Percentiles rank a stretch among this genome's conserved stretches.
Evolutionary conservation across 2,888 invertebrate genomes (phyloP).

Genomic region (Spisula solida): DNA sequence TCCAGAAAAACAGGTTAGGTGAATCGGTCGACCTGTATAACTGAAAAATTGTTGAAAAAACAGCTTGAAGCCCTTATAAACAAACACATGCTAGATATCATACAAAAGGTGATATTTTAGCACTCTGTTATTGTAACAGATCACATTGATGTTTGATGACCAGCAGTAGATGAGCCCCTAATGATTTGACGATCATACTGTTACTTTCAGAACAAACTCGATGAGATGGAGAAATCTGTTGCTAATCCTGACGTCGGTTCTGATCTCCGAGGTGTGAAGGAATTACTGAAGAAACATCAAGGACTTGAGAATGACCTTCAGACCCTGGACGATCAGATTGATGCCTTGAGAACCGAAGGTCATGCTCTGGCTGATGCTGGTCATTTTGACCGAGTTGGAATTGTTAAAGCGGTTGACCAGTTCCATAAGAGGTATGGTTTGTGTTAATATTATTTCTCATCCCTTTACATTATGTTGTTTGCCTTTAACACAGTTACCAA

Average conservation of each 20-base stretch:
- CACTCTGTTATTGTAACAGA: no score
- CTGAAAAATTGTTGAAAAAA: no score
- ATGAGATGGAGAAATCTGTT: constrained; percentile 94
- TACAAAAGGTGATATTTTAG: no score
- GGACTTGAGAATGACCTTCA: constrained; percentile 93
- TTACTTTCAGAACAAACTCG: constrained; percentile 90
- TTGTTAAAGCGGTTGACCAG: constrained; percentile 92
- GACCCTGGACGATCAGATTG: constrained; percentile 94
- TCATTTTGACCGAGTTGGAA: constrained; percentile 97
- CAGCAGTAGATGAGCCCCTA: background rate
- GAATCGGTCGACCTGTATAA: no score
- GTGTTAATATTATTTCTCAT: background rate
- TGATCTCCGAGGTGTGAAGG: constrained; percentile 96
- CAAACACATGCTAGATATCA: no score
- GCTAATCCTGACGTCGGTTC: constrained; percentile 93
- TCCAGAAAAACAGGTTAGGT: no score
- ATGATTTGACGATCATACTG: background rate
- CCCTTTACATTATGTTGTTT: no score
- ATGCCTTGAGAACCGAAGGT: constrained; percentile 92
- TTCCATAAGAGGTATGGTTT: constrained; percentile 90
- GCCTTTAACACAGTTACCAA: no score
- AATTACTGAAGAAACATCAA: constrained; percentile 96
- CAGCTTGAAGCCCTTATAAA: no score
- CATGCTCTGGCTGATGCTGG: constrained; percentile 97
- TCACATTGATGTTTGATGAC: no score